A percentile compares a stretch with the other conserved stretches of the same genome.
These are phyloP conservation scores for Antheraea yamamai DNA, from an alignment of 2,888 invertebrate genomes.

Conservation along the genomic window DNA sequence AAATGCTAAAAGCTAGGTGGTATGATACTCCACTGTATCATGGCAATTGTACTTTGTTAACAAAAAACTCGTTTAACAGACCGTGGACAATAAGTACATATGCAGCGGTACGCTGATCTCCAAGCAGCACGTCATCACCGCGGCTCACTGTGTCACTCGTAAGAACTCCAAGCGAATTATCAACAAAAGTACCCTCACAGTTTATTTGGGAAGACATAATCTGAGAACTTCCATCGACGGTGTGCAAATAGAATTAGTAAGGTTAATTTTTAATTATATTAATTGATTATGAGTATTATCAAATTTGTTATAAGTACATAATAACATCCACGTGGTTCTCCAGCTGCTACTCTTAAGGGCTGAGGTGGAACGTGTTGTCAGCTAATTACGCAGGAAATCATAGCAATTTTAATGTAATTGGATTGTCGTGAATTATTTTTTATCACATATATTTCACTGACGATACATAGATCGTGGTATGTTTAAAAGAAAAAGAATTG, in stretches of 20 bases:
- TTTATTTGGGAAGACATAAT: constrained; percentile 77
- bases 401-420: too few relatives aligned
- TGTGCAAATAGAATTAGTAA: constrained; percentile 71
- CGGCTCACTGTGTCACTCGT: constrained; percentile 84
- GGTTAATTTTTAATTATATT: constrained; percentile 30
- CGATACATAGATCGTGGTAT: too few relatives aligned
- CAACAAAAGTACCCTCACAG: constrained; percentile 71
- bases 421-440: too few relatives aligned
- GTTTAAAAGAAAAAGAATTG: too few relatives aligned
- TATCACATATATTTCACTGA: too few relatives aligned
- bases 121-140: constrained; percentile 80
- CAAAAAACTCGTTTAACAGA: constrained; percentile 46
- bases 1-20: too few relatives aligned
- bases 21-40: not conserved
- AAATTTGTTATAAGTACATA: too few relatives aligned
- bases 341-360: too few relatives aligned
- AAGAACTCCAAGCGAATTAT: constrained; percentile 63
- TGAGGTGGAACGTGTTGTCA: too few relatives aligned
- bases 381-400: too few relatives aligned
- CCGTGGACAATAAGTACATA: constrained; percentile 80
- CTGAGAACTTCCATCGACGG: constrained; percentile 72
- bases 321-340: too few relatives aligned
- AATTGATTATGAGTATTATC: not conserved
- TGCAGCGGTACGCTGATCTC: constrained; percentile 85
- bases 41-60: not conserved